Evolutionary conservation across 2,797 vertebrate genomes (phyloP), one percentile per base, ranked within the genome.

Genomic region (Fistularia tabacaria): DNA sequence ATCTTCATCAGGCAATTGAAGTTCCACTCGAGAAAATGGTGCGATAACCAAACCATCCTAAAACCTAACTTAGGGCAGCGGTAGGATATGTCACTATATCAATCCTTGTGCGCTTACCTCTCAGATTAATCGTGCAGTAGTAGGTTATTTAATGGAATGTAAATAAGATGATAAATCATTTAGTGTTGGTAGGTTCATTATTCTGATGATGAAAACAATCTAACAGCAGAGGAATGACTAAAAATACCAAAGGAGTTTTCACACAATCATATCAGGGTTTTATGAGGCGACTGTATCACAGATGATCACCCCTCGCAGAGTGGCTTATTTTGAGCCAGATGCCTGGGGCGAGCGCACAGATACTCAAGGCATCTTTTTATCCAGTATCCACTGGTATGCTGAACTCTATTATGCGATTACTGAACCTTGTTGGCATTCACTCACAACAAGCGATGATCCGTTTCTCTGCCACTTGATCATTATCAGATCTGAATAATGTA

Each of bases 161-260:
- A 70, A 46, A 49, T 46, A 13, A 42, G 47, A 55, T 44, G 51
- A 60, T 59, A 61, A 79, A 64, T 80, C 53, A 48, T 59, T 38
- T 52, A 14, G 2, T 38, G 53, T 43, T n/a, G 36, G 58, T 49
- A 15, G 63, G 48, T 53, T 59, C 53, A 46, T 62, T 38, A 61
- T 37, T 42, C 5, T 36, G 43, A 66, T 63, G 51, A 60, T 59
- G 51, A 67, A 53, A 14, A 64, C 60, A 47, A 59, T 64, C 38
- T 36, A 62, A 59, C 51, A 40, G 67, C 72, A 60, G 52, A 47
- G 53, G 64, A 73, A 83, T 74, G 77, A 74, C 56, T 56, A 57
- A 73, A 70, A 68, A 65, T 66, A 63, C 0, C 49, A 74, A 59
- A 36, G 65, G 51, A 48, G 48, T 64, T 45, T 54, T 62, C 41